phyloP scores from a whole-genome alignment of 2,113 vertebrate genomes.

The Anoura caudifer region DNA sequence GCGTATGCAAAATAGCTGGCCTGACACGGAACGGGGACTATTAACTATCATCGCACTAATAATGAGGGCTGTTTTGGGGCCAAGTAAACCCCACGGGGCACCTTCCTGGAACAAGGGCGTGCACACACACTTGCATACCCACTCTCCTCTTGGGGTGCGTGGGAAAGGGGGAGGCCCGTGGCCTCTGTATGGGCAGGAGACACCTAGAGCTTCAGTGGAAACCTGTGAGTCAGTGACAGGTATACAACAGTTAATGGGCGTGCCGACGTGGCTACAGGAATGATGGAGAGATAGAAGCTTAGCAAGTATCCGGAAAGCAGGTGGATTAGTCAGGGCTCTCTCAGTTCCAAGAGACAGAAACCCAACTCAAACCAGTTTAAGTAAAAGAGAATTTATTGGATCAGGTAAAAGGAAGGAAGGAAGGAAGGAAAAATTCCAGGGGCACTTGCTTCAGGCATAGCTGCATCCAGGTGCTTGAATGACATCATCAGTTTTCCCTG shows the following conservation, averaged over 20 bases:
- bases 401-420: neutral
- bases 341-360: slow-evolving; percentile 6
- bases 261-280: neutral
- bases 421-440: neutral
- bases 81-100: neutral
- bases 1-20: neutral
- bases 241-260: slow-evolving; percentile 37
- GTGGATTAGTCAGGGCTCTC: slow-evolving; percentile 55
- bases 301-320: slow-evolving; percentile 36
- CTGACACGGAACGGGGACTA: rapidly evolving
- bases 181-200: neutral
- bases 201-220: neutral
- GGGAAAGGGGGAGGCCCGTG: slow-evolving; percentile 7
- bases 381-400: slow-evolving; percentile 43
- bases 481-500: neutral
- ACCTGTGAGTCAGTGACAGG: slow-evolving; percentile 45
- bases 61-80: neutral
- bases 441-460: slow-evolving; percentile 27
- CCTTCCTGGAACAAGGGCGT: slow-evolving; percentile 50
- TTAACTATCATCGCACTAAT: neutral
- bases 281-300: slow-evolving; percentile 18
- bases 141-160: neutral
- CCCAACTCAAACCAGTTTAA: slow-evolving; percentile 22
- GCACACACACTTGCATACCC: neutral
- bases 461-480: slow-evolving; percentile 49